Evolutionary conservation across 2,113 vertebrate species (phyloP), one percentile per base, ranked within the genome.

Genomic region (Struthidea cinerea): DNA sequence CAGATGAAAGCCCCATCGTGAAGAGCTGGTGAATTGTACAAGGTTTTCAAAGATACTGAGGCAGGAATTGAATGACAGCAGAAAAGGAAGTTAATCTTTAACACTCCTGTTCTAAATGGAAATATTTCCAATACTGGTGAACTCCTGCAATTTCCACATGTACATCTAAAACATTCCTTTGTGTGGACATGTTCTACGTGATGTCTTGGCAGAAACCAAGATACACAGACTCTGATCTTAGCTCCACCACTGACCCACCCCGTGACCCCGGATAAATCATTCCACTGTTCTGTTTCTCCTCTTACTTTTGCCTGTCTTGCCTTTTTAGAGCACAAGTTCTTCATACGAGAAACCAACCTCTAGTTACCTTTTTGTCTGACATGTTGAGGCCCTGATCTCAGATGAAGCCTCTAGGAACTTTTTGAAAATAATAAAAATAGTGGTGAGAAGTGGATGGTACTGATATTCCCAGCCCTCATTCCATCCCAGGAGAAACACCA

Each of bases 211-310:
- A 96, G 91, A 81, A 94, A 64, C 35, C 39, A 70, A 39, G 80
- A 90, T 76, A 77, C 84, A 93, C 70, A 94, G 89, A 92, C 95
- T 87, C 78, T 95, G 85, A 94, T 95, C 93, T 93, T 33, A 60
- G 68, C 87, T 90, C 84, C 0, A 2, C 87, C 47, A 44, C 82
- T 95, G 93, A 97, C 92, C 88, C 28, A 64, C 85, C 83, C 88
- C 3, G 2, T 93, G 93, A 96, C 94, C 93, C 90, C 11, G 57
- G 92, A 93, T 95, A 96, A 95, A 93, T 96, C 94, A 94, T 96
- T 93, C 77, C 85, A 68, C 70, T 84, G 82, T 22, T 96, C 92
- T 86, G 79, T 53, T 96, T 95, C 87, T 93, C 68, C 67, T 95
- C 91, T 83, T 47, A 19, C 50, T 73, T 89, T 44, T 88, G 82